phyloP scores from a whole-genome alignment of 2,888 invertebrate genomes.

The Eupithecia vulgata region DNA sequence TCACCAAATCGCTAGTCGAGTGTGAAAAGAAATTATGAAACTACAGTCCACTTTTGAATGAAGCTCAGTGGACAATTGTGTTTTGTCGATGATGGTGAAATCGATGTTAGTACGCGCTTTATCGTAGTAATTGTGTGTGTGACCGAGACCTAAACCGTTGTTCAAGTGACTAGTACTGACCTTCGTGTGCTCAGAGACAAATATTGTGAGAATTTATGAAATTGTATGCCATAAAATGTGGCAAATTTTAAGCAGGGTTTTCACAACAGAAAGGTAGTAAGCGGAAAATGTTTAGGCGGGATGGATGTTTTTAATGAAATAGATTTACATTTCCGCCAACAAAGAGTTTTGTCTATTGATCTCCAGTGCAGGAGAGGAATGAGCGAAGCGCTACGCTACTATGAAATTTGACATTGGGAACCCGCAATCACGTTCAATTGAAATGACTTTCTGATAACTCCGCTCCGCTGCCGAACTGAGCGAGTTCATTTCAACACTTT shows the following conservation, averaged over 20 bases:
- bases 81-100: neutral
- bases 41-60: neutral
- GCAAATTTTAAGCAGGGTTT: neutral
- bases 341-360: too few species aligned
- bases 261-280: too few species aligned
- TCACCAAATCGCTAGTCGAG: neutral
- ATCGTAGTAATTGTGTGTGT: conserved; percentile 6
- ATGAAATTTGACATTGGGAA: too few species aligned
- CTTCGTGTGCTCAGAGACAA: neutral
- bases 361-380: too few species aligned
- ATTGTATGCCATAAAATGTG: neutral
- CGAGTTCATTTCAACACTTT: too few species aligned
- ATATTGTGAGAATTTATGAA: conserved; percentile 6
- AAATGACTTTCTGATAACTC: too few species aligned
- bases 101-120: neutral
- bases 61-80: neutral
- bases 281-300: neutral
- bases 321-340: too few species aligned
- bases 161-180: neutral
- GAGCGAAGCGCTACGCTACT: too few species aligned
- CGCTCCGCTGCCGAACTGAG: too few species aligned
- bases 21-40: neutral
- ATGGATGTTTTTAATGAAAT: too few species aligned
- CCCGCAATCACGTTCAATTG: too few species aligned
- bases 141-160: conserved; percentile 26